Evolutionary conservation across 2,113 vertebrate species (phyloP).

Genomic region (Melanotaenia duboulayi): DNA sequence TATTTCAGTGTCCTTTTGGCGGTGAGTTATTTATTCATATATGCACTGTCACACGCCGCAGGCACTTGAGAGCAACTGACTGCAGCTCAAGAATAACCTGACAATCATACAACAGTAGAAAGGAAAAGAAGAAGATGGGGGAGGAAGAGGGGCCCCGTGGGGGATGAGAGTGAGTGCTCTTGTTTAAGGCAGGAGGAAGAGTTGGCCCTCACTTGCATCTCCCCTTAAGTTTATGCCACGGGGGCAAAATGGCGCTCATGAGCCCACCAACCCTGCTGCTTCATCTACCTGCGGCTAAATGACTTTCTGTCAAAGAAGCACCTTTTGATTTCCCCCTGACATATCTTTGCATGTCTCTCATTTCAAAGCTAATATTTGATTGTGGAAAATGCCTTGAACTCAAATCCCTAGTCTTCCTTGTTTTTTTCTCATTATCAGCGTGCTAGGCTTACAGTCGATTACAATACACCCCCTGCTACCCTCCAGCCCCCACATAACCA

Average conservation of each 20-base stretch:
- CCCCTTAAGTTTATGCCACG: slow-evolving; percentile 26
- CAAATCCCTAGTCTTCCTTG: slow-evolving; percentile 36
- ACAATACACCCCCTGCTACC: slow-evolving; percentile 41
- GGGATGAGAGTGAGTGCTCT: slow-evolving; percentile 22
- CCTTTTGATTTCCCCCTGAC: slow-evolving; percentile 24
- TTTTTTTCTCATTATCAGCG: slow-evolving; percentile 33
- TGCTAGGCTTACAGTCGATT: slow-evolving; percentile 41
- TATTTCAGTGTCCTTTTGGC: slow-evolving; percentile 66
- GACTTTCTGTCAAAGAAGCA: slow-evolving; percentile 26
- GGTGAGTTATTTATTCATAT: slow-evolving; percentile 76
- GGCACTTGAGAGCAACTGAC: slow-evolving; percentile 71
- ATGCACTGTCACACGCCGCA: slow-evolving; percentile 71
- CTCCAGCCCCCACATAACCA: slow-evolving; percentile 48
- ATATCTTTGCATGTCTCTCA: slow-evolving; percentile 4
- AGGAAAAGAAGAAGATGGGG: slow-evolving; percentile 47
- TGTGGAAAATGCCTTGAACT: slow-evolving; percentile 37
- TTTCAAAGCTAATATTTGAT: slow-evolving; percentile 45
- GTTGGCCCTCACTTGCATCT: slow-evolving; percentile 7
- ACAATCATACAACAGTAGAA: slow-evolving; percentile 66
- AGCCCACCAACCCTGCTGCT: not conserved
- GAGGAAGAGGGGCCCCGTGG: slow-evolving; percentile 33
- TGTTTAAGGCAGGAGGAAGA: slow-evolving; percentile 33
- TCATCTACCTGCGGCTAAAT: slow-evolving; percentile 40
- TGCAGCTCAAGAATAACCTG: slow-evolving; percentile 72
- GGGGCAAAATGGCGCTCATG: not conserved